These are phyloP conservation scores for Plebejus anna DNA, from an alignment of 2,888 invertebrate species.

Conservation along the genomic window DNA sequence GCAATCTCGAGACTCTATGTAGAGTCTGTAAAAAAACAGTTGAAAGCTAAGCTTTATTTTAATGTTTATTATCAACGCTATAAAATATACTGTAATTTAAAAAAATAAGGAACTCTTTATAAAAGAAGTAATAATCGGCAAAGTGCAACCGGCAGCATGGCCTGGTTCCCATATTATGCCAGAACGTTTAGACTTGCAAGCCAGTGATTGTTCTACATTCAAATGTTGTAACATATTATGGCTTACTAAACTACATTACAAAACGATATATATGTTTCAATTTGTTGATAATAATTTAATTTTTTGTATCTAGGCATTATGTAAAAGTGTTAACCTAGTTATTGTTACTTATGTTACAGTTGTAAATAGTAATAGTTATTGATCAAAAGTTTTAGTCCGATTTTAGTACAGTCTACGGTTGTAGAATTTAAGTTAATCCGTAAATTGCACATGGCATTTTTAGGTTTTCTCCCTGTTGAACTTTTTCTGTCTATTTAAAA, in stretches of 20 bases:
- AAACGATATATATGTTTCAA: not conserved
- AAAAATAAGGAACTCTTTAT: not conserved
- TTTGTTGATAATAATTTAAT: not conserved
- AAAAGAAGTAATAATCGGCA: not conserved
- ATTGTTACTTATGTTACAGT: not conserved
- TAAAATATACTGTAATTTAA: not conserved
- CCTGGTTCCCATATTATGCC: constrained; percentile 24
- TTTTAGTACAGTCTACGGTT: not conserved
- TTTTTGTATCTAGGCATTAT: not conserved
- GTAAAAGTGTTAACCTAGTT: not conserved
- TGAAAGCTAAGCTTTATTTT: not conserved
- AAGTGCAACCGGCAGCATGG: constrained; percentile 22
- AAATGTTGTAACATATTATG: constrained; percentile 9
- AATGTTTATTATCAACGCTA: not conserved
- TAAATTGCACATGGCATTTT: too few species aligned
- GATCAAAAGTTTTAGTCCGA: not conserved
- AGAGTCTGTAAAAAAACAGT: not conserved
- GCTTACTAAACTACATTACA: constrained; percentile 8
- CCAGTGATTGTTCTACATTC: not conserved
- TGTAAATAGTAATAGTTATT: not conserved
- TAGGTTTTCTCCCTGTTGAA: too few species aligned
- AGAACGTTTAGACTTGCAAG: constrained; percentile 9
- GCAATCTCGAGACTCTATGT: too few species aligned
- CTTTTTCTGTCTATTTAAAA: too few species aligned
- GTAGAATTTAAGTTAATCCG: too few species aligned